Evolutionary conservation across 1,140 invertebrate genomes (phyloP).

Genomic region (Leptinotarsa texana): DNA sequence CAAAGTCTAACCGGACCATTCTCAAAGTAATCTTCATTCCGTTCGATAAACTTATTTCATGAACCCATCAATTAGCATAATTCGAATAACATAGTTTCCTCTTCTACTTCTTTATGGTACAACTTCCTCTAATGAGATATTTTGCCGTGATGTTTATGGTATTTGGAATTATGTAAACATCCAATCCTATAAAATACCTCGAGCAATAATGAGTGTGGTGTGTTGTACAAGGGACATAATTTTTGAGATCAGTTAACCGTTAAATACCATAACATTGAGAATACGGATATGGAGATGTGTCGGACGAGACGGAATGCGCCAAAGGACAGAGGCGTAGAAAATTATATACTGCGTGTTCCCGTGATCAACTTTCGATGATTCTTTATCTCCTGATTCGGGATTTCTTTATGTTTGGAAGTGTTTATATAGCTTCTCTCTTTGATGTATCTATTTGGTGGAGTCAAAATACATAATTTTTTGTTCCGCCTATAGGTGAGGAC

Average conservation of each 20-base stretch:
- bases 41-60: constrained; percentile 3
- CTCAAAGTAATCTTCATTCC: neutral
- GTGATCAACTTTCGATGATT: too few relatives aligned
- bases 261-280: constrained; percentile 8
- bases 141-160: constrained; percentile 19
- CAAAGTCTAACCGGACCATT: too few relatives aligned
- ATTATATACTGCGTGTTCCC: too few relatives aligned
- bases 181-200: constrained; percentile 11
- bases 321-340: neutral
- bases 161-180: constrained; percentile 21
- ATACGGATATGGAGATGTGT: constrained; percentile 12
- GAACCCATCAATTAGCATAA: neutral
- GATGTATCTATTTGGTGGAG: too few relatives aligned
- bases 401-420: too few relatives aligned
- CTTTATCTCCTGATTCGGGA: too few relatives aligned
- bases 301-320: constrained; percentile 4
- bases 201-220: constrained; percentile 16
- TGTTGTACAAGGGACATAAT: constrained; percentile 18
- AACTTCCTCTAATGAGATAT: constrained; percentile 12
- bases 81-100: constrained; percentile 10
- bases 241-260: constrained; percentile 22
- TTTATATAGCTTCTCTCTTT: too few relatives aligned
- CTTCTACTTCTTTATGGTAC: constrained; percentile 13
- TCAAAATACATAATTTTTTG: too few relatives aligned
- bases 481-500: too few relatives aligned